Evolutionary conservation across 2,797 vertebrate genomes (phyloP).

Genomic region (Fistularia commersonii): DNA sequence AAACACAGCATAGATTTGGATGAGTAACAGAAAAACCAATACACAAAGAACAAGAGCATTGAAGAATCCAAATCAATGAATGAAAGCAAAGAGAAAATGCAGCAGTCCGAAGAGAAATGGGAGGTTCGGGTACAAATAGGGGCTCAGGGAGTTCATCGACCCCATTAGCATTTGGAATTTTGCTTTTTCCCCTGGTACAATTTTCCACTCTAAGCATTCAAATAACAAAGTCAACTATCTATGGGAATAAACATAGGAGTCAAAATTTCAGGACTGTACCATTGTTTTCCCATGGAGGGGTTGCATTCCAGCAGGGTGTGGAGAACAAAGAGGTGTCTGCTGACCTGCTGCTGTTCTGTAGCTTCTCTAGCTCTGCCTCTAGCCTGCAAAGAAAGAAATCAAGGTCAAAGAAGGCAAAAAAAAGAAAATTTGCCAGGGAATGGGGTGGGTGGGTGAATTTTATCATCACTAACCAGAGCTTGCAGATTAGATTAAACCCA

Average conservation of each 20-base stretch:
- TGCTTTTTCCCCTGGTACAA: constrained; percentile 13
- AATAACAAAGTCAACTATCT: constrained; percentile 7
- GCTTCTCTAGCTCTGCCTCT: constrained; percentile 78
- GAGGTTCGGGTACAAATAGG: constrained; percentile 12
- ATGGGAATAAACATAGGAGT: constrained; percentile 21
- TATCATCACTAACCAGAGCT: too few species aligned
- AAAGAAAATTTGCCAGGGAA: neutral
- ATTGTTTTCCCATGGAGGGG: constrained; percentile 69
- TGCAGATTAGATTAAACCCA: too few species aligned
- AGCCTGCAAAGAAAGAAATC: constrained; percentile 51
- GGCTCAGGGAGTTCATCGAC: constrained; percentile 32
- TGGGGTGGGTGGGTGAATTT: too few species aligned
- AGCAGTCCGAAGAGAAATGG: constrained; percentile 20
- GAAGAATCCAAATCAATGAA: constrained; percentile 1
- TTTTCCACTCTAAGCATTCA: constrained; percentile 12
- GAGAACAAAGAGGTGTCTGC: constrained; percentile 70
- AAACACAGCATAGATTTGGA: constrained; percentile 53
- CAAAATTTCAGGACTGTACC: constrained; percentile 51
- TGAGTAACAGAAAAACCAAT: neutral
- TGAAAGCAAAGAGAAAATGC: constrained; percentile 14
- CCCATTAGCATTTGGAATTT: constrained; percentile 13
- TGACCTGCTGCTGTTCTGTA: constrained; percentile 66
- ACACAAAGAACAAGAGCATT: neutral
- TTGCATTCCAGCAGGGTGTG: constrained; percentile 75
- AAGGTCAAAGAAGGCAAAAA: neutral